Percentiles rank a stretch among this genome's conserved stretches.
Conservation (phyloP, 2,888 invertebrate genomes). For the Octodonta nipae region DNA sequence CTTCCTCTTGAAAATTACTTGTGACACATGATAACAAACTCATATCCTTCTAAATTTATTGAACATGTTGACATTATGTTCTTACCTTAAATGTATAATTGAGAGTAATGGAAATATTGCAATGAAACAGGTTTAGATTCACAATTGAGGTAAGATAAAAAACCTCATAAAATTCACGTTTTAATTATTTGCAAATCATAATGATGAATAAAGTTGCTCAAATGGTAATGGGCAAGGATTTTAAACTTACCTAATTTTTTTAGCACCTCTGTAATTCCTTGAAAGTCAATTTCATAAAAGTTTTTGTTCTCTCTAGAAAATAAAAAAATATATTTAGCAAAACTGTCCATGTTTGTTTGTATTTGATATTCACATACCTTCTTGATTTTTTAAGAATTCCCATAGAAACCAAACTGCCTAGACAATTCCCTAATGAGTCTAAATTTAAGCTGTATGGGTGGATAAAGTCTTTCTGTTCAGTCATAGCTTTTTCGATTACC, state of each 20-base stretch:
- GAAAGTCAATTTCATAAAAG: slow-evolving; percentile 17
- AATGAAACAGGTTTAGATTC: too few species aligned
- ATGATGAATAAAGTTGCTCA: too few species aligned
- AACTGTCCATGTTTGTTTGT: slow-evolving; percentile 4
- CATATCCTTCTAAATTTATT: too few species aligned
- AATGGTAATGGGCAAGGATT: neutral
- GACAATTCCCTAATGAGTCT: slow-evolving; percentile 47
- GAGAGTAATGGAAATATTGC: too few species aligned
- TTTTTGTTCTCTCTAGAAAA: slow-evolving; percentile 15
- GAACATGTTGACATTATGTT: too few species aligned
- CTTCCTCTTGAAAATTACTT: too few species aligned
- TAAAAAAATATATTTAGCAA: slow-evolving; percentile 4
- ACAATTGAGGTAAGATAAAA: too few species aligned
- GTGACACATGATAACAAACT: too few species aligned
- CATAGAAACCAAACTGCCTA: slow-evolving; percentile 40
- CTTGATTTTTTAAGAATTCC: slow-evolving; percentile 31
- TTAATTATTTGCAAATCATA: too few species aligned
- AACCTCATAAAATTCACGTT: too few species aligned
- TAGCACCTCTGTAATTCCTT: slow-evolving; percentile 16
- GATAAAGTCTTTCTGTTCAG: slow-evolving; percentile 30
- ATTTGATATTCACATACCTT: slow-evolving; percentile 18
- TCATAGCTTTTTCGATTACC: slow-evolving; percentile 41
- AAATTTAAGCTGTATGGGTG: slow-evolving; percentile 66
- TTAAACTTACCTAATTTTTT: slow-evolving; percentile 23
- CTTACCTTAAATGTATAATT: too few species aligned